These are phyloP conservation scores for Spondyliosoma cantharus DNA, from an alignment of 2,797 vertebrate genomes.

Conservation along the genomic window DNA sequence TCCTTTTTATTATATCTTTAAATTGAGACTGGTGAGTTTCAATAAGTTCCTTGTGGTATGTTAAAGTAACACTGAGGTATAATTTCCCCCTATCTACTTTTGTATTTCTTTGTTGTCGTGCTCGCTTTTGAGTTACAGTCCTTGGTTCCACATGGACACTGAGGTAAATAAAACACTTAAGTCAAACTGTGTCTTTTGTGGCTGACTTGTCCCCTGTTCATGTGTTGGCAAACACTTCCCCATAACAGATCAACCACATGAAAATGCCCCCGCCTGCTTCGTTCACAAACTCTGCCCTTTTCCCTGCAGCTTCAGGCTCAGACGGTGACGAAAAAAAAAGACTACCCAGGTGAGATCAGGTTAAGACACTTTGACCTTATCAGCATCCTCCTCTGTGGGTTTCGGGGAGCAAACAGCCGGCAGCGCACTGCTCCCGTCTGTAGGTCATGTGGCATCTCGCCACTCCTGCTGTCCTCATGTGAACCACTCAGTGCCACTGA, in stretches of 20 bases:
- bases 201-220: not conserved
- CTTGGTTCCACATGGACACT: not conserved
- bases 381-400: slow-evolving; percentile 30
- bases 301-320: not conserved
- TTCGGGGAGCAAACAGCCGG: slow-evolving; percentile 3
- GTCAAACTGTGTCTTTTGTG: not conserved
- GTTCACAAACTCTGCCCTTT: not conserved
- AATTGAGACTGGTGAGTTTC: no score
- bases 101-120: not conserved
- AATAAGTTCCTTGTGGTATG: no score
- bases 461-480: slow-evolving; percentile 57
- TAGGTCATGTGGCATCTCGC: slow-evolving; percentile 13
- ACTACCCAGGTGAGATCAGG: not conserved
- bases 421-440: slow-evolving; percentile 2
- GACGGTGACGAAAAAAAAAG: not conserved
- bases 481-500: slow-evolving; percentile 56
- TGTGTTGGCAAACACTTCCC: not conserved
- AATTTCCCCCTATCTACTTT: no score
- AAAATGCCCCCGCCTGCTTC: not conserved
- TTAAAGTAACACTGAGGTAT: not conserved
- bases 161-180: not conserved
- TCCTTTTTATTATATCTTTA: no score
- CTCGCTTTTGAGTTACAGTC: not conserved
- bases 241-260: not conserved
- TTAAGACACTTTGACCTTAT: not conserved